Percentiles rank a stretch among this genome's conserved stretches.
phyloP scores from a whole-genome alignment of 2,797 vertebrate species.

The Tamandua tetradactyla region DNA sequence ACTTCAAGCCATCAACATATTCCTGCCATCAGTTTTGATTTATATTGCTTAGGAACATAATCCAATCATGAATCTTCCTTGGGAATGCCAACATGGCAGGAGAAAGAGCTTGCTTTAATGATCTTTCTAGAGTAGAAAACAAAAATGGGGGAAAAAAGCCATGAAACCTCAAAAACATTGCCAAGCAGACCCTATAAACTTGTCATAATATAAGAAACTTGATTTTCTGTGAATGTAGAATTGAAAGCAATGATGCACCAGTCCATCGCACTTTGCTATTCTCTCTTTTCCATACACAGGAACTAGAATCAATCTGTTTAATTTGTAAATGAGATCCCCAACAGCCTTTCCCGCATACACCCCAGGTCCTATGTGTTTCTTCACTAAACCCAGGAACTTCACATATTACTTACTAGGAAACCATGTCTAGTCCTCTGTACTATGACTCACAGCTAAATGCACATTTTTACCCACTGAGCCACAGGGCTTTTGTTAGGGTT shows the following conservation, averaged over 20 bases:
- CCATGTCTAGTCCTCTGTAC: background rate
- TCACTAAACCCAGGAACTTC: background rate
- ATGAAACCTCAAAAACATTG: conserved; percentile 69
- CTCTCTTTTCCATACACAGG: background rate
- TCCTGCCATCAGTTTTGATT: conserved; percentile 85
- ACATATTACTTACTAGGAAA: background rate
- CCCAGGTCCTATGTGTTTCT: background rate
- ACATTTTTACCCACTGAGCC: background rate
- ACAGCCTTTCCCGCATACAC: background rate
- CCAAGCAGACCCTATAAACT: background rate
- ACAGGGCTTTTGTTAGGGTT: background rate
- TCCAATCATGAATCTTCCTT: conserved; percentile 85
- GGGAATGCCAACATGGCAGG: conserved; percentile 76
- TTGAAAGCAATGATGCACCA: background rate
- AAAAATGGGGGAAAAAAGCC: conserved; percentile 63
- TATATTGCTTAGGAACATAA: conserved; percentile 83
- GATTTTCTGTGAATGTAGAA: background rate
- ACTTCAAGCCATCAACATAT: conserved; percentile 83
- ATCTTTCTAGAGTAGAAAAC: conserved; percentile 76
- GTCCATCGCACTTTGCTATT: background rate
- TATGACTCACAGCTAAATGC: background rate
- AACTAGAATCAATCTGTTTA: background rate
- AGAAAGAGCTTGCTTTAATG: conserved; percentile 74
- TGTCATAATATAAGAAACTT: background rate
- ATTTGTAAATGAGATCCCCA: background rate